Conservation (phyloP, 2,888 invertebrate species). For the Anodontia alba region DNA sequence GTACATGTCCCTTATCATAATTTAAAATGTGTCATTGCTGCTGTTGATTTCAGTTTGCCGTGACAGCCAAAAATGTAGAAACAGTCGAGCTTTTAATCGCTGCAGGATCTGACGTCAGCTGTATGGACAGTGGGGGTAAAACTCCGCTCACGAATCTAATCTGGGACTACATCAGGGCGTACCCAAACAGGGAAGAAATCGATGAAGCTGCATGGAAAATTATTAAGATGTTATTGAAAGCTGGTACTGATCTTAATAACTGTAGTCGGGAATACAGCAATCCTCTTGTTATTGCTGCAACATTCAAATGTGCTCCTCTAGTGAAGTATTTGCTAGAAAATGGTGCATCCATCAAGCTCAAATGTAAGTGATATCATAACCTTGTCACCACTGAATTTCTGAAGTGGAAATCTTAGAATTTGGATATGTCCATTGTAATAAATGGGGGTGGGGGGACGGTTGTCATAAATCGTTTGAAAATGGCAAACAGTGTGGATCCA, state of each 20-base stretch:
- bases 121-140: slow-evolving; percentile 67
- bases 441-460: too few species aligned
- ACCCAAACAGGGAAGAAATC: slow-evolving; percentile 23
- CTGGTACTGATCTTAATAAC: slow-evolving; percentile 66
- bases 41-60: slow-evolving; percentile 68
- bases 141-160: slow-evolving; percentile 74
- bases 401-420: too few species aligned
- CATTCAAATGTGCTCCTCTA: slow-evolving; percentile 64
- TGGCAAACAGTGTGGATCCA: too few species aligned
- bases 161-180: slow-evolving; percentile 50
- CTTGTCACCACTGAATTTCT: background rate
- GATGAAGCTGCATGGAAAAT: slow-evolving; percentile 66
- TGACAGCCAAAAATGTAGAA: slow-evolving; percentile 60
- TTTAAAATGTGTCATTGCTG: too few species aligned
- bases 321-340: slow-evolving; percentile 68
- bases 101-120: slow-evolving; percentile 71
- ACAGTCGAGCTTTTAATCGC: slow-evolving; percentile 69
- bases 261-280: slow-evolving; percentile 69
- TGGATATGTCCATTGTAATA: too few species aligned
- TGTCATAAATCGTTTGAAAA: too few species aligned
- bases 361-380: slow-evolving; percentile 62
- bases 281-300: slow-evolving; percentile 69
- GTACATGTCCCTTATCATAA: too few species aligned
- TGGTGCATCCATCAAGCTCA: slow-evolving; percentile 69
- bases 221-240: slow-evolving; percentile 63